Evolutionary conservation across 2,888 invertebrate species (phyloP).

Genomic region (Catocala sponsa): DNA sequence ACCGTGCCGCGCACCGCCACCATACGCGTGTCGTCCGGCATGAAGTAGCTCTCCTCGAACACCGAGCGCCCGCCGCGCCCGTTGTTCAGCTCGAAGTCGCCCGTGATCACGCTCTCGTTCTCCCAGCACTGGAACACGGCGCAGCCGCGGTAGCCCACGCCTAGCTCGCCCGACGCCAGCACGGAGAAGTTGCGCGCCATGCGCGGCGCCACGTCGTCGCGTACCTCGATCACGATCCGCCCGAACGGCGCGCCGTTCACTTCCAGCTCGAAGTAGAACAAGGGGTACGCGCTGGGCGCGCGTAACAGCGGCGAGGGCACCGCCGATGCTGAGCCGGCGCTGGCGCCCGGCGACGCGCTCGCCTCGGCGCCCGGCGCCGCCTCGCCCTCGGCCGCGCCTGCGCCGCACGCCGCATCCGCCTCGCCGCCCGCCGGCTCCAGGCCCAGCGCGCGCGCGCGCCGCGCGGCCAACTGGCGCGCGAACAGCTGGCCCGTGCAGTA

Average conservation of each 20-base stretch:
- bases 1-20: constrained; percentile 93
- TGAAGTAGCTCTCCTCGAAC: constrained; percentile 92
- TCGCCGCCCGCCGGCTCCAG: constrained; percentile 64
- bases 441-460: constrained; percentile 77
- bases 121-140: constrained; percentile 95
- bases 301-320: constrained; percentile 61
- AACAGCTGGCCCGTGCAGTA: constrained; percentile 93
- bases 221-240: constrained; percentile 92
- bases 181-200: constrained; percentile 94
- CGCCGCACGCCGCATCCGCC: constrained; percentile 44
- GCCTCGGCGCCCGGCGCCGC: constrained; percentile 53
- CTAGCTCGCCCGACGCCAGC: constrained; percentile 91
- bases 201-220: constrained; percentile 93
- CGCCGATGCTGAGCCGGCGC: constrained; percentile 52
- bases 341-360: constrained; percentile 48
- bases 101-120: constrained; percentile 93
- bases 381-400: constrained; percentile 53
- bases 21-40: constrained; percentile 94
- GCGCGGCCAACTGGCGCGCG: constrained; percentile 87
- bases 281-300: constrained; percentile 85
- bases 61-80: constrained; percentile 93
- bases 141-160: constrained; percentile 93
- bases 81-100: constrained; percentile 94
- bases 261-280: constrained; percentile 93
- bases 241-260: constrained; percentile 91